A percentile compares a stretch with the other conserved stretches of the same genome.
Conservation (phyloP, 2,797 vertebrate species). For the Urophycis tenuis region DNA sequence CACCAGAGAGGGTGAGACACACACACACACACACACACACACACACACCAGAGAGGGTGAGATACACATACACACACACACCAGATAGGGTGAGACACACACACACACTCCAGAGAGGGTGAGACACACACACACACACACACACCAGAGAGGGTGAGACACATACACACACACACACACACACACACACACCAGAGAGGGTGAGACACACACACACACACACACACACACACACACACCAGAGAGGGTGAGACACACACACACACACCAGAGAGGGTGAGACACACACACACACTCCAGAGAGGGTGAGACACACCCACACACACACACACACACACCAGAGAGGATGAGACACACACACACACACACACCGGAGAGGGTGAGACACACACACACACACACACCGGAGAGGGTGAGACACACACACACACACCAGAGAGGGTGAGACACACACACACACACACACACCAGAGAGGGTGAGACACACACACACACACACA, state of each 20-base stretch:
- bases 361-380: conserved; percentile 74
- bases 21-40: neutral
- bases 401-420: too few relatives aligned
- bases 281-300: too few relatives aligned
- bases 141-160: conserved; percentile 79
- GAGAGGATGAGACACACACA: conserved; percentile 75
- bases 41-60: conserved; percentile 85
- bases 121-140: conserved; percentile 16
- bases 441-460: conserved; percentile 61
- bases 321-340: conserved; percentile 42
- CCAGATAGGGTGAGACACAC: too few relatives aligned
- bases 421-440: conserved; percentile 82
- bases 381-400: conserved; percentile 42
- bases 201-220: conserved; percentile 53
- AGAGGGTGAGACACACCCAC: conserved; percentile 77
- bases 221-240: too few relatives aligned
- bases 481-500: conserved; percentile 8
- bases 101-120: conserved; percentile 93
- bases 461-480: conserved; percentile 78
- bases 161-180: too few relatives aligned
- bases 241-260: conserved; percentile 76
- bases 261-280: too few relatives aligned
- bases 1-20: conserved; percentile 78
- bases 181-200: conserved; percentile 71
- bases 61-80: conserved; percentile 9